phyloP scores from a whole-genome alignment of 1,140 invertebrate species.

The Propsilocerus akamusi region DNA sequence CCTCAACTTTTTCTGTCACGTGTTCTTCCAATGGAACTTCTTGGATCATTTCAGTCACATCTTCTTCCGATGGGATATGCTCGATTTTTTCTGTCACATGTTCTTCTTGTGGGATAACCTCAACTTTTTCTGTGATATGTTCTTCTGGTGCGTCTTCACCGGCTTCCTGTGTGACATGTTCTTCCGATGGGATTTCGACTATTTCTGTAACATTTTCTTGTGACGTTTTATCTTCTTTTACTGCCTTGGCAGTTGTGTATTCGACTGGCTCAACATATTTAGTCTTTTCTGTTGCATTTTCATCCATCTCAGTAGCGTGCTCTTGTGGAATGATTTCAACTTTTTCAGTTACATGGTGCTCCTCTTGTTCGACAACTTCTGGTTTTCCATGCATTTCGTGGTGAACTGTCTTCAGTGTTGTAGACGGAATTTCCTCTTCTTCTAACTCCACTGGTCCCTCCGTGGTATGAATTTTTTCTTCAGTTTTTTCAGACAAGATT shows the following conservation, averaged over 20 bases:
- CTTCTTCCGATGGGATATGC: too few species aligned
- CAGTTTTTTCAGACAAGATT: neutral
- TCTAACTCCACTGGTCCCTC: neutral
- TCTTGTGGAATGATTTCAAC: too few species aligned
- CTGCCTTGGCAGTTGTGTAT: neutral
- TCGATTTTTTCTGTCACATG: conserved; percentile 8
- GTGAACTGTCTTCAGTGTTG: neutral
- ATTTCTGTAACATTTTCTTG: conserved; percentile 9
- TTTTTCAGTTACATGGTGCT: too few species aligned
- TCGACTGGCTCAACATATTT: neutral
- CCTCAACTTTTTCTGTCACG: conserved; percentile 5
- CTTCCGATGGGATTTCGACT: conserved; percentile 7
- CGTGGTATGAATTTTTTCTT: neutral
- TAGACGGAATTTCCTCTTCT: neutral
- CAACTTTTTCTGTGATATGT: conserved; percentile 7
- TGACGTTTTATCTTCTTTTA: conserved; percentile 4
- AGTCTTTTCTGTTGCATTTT: neutral
- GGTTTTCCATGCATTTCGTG: too few species aligned
- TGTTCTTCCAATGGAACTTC: conserved; percentile 5
- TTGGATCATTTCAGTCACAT: too few species aligned
- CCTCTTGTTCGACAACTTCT: too few species aligned
- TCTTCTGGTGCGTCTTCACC: neutral
- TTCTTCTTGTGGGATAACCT: conserved; percentile 7
- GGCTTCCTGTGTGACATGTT: conserved; percentile 9
- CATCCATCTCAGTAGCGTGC: neutral